phyloP scores from a whole-genome alignment of 2,888 invertebrate species.

The Halocaridina rubra region DNA sequence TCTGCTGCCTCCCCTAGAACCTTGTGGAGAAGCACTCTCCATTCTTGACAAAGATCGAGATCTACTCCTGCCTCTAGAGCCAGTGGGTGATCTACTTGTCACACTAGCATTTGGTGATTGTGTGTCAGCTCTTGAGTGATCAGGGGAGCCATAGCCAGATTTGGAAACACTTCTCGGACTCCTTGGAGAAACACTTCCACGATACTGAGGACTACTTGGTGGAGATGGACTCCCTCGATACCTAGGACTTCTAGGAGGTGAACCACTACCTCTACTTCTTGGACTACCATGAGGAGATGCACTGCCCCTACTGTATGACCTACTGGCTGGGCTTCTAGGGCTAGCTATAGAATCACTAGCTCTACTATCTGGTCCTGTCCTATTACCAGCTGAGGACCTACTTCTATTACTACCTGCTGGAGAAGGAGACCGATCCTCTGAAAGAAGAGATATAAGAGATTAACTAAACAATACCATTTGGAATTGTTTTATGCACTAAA shows the following conservation, averaged over 20 bases:
- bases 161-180: not conserved
- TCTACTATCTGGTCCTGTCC: constrained; percentile 7
- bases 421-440: constrained; percentile 26
- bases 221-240: no score
- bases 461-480: no score
- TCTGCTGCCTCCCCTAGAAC: not conserved
- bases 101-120: not conserved
- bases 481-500: no score
- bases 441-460: not conserved
- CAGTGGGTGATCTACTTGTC: constrained; percentile 19
- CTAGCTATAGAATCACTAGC: constrained; percentile 34
- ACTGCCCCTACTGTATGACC: constrained; percentile 34
- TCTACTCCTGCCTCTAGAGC: constrained; percentile 18
- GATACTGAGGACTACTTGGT: not conserved
- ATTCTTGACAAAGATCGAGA: constrained; percentile 10
- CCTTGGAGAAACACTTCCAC: not conserved
- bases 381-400: constrained; percentile 1
- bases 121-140: not conserved
- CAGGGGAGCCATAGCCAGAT: not conserved
- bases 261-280: not conserved
- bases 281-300: not conserved
- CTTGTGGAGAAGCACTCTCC: constrained; percentile 1
- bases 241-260: not conserved
- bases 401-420: constrained; percentile 39
- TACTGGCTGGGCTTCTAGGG: constrained; percentile 6